Evolutionary conservation across 2,888 invertebrate species (phyloP).

Genomic region (Hemistola chrysoprasaria): DNA sequence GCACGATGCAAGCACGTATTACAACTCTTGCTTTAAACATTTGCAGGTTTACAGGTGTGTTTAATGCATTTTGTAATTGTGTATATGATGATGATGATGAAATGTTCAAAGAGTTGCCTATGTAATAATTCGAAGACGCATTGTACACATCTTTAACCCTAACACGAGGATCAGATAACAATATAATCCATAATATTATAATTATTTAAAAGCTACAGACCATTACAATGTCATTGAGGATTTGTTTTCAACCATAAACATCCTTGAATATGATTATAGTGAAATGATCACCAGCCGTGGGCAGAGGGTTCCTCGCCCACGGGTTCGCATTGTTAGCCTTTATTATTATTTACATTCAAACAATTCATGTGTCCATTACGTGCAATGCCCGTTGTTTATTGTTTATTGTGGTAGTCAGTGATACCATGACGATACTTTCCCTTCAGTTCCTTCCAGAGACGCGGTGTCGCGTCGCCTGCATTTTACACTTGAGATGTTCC

Average conservation of each 20-base stretch:
- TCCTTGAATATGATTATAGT: conserved; percentile 30
- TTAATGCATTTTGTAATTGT: no score
- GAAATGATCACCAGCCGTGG: conserved; percentile 34
- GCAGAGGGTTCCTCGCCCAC: conserved; percentile 34
- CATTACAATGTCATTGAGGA: conserved; percentile 21
- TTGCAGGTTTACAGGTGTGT: no score
- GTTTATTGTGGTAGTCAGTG: conserved; percentile 30
- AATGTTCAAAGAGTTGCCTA: no score
- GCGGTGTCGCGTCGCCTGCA: conserved; percentile 35
- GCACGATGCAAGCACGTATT: no score
- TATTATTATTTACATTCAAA: conserved; percentile 29
- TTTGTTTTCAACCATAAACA: conserved; percentile 33
- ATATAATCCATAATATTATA: no score
- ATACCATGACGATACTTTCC: conserved; percentile 19
- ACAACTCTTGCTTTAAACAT: no score
- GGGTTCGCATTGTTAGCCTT: conserved; percentile 32
- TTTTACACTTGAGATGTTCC: conserved; percentile 54
- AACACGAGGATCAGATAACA: background rate
- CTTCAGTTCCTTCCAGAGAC: conserved; percentile 24
- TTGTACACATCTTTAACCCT: background rate
- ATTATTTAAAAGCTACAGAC: conserved; percentile 29
- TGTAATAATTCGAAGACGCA: background rate
- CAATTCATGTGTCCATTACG: conserved; percentile 22
- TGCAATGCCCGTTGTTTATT: conserved; percentile 23
- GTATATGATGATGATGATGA: no score